phyloP scores from a whole-genome alignment of 2,113 vertebrate genomes.

The Tympanuchus pallidicinctus region DNA sequence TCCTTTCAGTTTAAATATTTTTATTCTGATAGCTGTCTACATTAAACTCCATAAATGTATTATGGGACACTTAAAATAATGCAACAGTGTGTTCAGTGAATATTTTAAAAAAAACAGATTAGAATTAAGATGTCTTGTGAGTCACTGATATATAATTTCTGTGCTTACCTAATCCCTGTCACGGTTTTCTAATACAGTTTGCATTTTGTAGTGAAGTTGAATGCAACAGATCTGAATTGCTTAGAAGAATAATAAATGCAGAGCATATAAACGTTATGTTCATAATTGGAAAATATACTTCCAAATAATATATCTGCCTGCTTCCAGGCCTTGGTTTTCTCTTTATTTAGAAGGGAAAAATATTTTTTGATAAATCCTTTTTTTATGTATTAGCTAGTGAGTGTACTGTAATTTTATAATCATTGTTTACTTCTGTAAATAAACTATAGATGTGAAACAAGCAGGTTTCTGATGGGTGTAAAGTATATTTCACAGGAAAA shows the following conservation, averaged over 20 bases:
- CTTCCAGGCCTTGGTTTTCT: slow-evolving; percentile 10
- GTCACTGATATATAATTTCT: neutral
- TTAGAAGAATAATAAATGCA: neutral
- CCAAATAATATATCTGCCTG: neutral
- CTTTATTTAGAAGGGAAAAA: neutral
- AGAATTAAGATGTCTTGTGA: slow-evolving; percentile 12
- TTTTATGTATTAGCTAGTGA: neutral
- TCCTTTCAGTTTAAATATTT: neutral
- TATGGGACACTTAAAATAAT: neutral
- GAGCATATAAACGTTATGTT: neutral
- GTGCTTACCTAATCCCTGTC: neutral
- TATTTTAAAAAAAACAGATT: slow-evolving; percentile 22
- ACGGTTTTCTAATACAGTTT: neutral
- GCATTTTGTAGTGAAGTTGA: neutral
- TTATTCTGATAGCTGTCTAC: neutral
- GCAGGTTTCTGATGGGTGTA: neutral
- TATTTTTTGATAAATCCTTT: neutral
- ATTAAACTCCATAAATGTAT: neutral
- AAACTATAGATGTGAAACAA: neutral
- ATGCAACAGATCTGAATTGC: neutral
- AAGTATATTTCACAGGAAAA: neutral
- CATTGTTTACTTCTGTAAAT: neutral
- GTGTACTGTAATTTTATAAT: neutral
- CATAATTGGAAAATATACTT: neutral
- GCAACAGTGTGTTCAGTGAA: neutral